Conservation (phyloP, 2,888 invertebrate species). For the Rhabditoides inermis region DNA sequence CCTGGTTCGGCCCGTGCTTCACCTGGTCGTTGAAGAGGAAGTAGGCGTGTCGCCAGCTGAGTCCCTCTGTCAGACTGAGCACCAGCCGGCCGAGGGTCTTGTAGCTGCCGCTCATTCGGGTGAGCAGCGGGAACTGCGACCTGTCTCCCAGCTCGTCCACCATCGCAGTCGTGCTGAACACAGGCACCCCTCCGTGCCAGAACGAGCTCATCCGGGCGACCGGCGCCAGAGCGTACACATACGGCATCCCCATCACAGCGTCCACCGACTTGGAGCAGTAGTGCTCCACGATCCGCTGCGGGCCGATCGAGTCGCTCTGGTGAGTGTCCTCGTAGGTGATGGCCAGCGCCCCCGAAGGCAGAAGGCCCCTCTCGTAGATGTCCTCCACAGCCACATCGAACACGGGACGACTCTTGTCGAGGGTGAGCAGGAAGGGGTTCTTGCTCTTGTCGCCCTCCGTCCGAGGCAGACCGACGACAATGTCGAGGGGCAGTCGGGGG, state of each 20-base stretch:
- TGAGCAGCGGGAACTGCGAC: slow-evolving; percentile 67
- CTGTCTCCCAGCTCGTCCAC: slow-evolving; percentile 70
- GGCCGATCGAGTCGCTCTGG: slow-evolving; percentile 43
- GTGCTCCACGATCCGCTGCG: slow-evolving; percentile 44
- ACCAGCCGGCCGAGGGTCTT: slow-evolving; percentile 40
- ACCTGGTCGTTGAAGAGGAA: slow-evolving; percentile 47
- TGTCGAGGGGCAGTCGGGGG: slow-evolving; percentile 23
- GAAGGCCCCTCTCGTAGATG: slow-evolving; percentile 25
- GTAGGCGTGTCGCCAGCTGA: slow-evolving; percentile 64
- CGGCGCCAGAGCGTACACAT: slow-evolving; percentile 77
- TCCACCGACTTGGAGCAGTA: slow-evolving; percentile 59
- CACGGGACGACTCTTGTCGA: slow-evolving; percentile 41
- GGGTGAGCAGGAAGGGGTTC: slow-evolving; percentile 43
- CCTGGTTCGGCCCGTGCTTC: slow-evolving; percentile 23
- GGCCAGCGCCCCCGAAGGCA: slow-evolving; percentile 21
- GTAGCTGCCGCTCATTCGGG: slow-evolving; percentile 75
- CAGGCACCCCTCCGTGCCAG: slow-evolving; percentile 63
- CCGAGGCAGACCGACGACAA: slow-evolving; percentile 44
- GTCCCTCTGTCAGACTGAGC: slow-evolving; percentile 22
- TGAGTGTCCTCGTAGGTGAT: slow-evolving; percentile 43
- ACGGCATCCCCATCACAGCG: slow-evolving; percentile 77
- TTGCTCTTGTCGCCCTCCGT: slow-evolving; percentile 28
- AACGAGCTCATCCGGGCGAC: slow-evolving; percentile 59
- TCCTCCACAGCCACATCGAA: slow-evolving; percentile 49
- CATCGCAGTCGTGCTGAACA: slow-evolving; percentile 72